phyloP scores from a whole-genome alignment of 2,888 invertebrate genomes.

The Zhengitettix transpicula region DNA sequence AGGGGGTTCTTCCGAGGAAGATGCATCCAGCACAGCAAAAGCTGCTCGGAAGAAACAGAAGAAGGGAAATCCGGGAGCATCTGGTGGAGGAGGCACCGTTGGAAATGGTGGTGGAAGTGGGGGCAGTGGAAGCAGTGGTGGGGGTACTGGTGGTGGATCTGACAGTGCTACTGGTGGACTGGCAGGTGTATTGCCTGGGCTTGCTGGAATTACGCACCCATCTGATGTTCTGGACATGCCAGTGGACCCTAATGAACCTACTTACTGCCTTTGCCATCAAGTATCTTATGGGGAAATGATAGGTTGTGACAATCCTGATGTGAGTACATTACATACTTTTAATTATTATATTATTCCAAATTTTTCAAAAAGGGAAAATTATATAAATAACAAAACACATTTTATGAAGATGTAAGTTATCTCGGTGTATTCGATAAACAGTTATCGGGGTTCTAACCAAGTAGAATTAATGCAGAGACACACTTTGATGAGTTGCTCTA shows the following conservation, averaged over 20 bases:
- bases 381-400: no score
- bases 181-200: slow-evolving; percentile 22
- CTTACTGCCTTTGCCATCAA: slow-evolving; percentile 95
- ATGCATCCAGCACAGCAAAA: slow-evolving; percentile 22
- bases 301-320: slow-evolving; percentile 85
- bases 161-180: slow-evolving; percentile 14
- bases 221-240: slow-evolving; percentile 85
- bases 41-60: slow-evolving; percentile 38
- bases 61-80: slow-evolving; percentile 23
- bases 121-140: slow-evolving; percentile 16
- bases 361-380: no score
- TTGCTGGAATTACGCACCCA: slow-evolving; percentile 49
- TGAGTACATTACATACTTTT: slow-evolving; percentile 23
- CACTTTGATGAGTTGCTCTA: no score
- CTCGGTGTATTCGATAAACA: no score
- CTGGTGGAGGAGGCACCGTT: slow-evolving; percentile 16
- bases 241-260: slow-evolving; percentile 93
- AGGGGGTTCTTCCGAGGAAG: slow-evolving; percentile 31
- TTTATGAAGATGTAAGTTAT: no score
- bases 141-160: slow-evolving; percentile 20
- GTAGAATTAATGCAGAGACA: no score
- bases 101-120: slow-evolving; percentile 20
- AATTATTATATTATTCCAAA: no score
- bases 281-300: slow-evolving; percentile 95
- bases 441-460: no score